phyloP scores from a whole-genome alignment of 2,888 invertebrate species.

The Pilophorus perplexus region DNA sequence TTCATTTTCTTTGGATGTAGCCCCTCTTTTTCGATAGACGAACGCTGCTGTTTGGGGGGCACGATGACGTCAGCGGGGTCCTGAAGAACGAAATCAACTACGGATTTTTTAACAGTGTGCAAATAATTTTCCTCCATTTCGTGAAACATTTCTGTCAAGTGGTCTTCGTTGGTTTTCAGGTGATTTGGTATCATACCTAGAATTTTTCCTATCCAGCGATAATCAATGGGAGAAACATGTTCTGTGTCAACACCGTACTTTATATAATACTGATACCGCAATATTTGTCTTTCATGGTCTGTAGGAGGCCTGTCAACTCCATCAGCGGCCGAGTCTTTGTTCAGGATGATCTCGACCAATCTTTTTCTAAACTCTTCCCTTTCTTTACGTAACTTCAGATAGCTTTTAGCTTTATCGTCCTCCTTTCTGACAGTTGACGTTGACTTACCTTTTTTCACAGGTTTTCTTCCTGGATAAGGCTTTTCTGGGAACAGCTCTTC shows the following conservation, averaged over 20 bases:
- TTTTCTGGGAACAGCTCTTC: conserved; percentile 31
- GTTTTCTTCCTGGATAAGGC: conserved; percentile 31
- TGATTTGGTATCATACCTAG: conserved; percentile 63
- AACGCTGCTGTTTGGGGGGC: conserved; percentile 30
- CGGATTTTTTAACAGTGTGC: conserved; percentile 84
- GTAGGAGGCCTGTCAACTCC: conserved; percentile 57
- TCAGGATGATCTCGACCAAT: conserved; percentile 67
- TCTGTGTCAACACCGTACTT: conserved; percentile 87
- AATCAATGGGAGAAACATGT: conserved; percentile 81
- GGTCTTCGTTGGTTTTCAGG: conserved; percentile 55
- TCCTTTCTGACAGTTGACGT: conserved; percentile 7
- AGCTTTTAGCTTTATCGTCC: conserved; percentile 50
- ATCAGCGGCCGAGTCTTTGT: conserved; percentile 51
- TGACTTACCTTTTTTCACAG: conserved; percentile 2
- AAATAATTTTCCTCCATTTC: conserved; percentile 61
- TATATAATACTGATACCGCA: conserved; percentile 86
- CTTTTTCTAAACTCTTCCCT: conserved; percentile 79
- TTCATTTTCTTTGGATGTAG: conserved; percentile 31
- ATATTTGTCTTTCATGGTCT: conserved; percentile 65
- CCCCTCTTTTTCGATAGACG: conserved; percentile 18
- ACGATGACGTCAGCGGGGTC: conserved; percentile 59
- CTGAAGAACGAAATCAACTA: conserved; percentile 85
- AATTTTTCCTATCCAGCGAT: conserved; percentile 67
- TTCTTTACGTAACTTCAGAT: conserved; percentile 67
- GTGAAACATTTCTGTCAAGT: conserved; percentile 42